A percentile compares a stretch with the other conserved stretches of the same genome.
These are phyloP conservation scores for Parotocinclus haroldoi DNA, from an alignment of 2,797 vertebrate species.

Conservation along the genomic window DNA sequence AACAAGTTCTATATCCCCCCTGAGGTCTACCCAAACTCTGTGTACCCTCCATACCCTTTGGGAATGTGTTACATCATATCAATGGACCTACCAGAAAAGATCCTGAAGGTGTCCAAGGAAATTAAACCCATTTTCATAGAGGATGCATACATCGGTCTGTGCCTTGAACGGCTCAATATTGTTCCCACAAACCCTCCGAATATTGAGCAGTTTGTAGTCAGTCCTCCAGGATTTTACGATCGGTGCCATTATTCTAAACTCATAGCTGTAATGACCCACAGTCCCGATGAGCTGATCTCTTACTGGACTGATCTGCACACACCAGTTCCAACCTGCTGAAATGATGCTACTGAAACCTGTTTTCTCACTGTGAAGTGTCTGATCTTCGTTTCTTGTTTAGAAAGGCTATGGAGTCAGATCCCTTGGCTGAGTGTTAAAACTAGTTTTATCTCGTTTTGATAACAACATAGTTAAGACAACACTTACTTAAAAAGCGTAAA, in stretches of 20 bases:
- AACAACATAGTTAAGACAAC: too few species aligned
- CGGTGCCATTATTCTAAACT: conserved; percentile 58
- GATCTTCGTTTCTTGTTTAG: too few species aligned
- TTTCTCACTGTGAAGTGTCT: too few species aligned
- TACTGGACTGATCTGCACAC: conserved; percentile 37
- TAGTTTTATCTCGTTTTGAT: too few species aligned
- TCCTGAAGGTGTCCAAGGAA: conserved; percentile 55
- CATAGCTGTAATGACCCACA: conserved; percentile 65
- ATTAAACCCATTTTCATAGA: conserved; percentile 73
- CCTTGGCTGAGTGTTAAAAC: too few species aligned
- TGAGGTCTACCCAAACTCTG: conserved; percentile 57
- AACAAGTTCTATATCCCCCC: conserved; percentile 69
- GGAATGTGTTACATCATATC: conserved; percentile 78
- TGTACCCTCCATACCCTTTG: conserved; percentile 67
- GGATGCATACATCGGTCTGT: conserved; percentile 74
- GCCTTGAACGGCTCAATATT: conserved; percentile 61
- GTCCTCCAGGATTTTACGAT: conserved; percentile 30
- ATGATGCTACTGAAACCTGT: too few species aligned
- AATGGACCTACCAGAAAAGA: conserved; percentile 59
- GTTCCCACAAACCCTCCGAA: conserved; percentile 16
- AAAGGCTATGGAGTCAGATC: too few species aligned
- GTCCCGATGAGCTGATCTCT: conserved; percentile 50
- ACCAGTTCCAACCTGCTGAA: conserved; percentile 12
- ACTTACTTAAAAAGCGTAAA: too few species aligned
- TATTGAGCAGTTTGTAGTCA: conserved; percentile 51